Percentiles rank a stretch among this genome's conserved stretches.
phyloP scores from a whole-genome alignment of 2,888 invertebrate species.

The Abrostola tripartita region DNA sequence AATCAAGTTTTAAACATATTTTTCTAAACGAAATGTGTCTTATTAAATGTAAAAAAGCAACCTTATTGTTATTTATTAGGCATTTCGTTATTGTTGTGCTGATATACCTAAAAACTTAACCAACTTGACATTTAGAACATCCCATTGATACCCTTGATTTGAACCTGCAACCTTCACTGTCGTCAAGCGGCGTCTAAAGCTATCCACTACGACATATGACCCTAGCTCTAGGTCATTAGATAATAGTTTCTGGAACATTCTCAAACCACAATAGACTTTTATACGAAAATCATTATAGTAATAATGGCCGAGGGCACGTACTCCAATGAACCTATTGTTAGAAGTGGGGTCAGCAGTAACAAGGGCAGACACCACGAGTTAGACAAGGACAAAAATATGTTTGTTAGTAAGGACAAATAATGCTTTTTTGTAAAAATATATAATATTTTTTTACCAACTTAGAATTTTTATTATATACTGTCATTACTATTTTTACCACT shows the following conservation, averaged over 20 bases:
- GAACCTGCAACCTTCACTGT: too few species aligned
- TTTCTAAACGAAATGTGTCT: too few species aligned
- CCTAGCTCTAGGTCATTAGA: background rate
- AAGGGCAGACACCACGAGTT: conserved; percentile 33
- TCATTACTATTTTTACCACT: too few species aligned
- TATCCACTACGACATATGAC: background rate
- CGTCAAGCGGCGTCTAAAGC: too few species aligned
- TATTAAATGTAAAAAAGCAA: too few species aligned
- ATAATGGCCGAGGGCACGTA: conserved; percentile 31
- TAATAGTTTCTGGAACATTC: conserved; percentile 18
- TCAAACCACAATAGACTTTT: conserved; percentile 26
- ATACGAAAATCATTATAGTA: conserved; percentile 45
- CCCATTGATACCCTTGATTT: too few species aligned
- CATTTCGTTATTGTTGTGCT: too few species aligned
- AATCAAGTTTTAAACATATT: too few species aligned
- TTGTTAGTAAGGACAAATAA: conserved; percentile 26
- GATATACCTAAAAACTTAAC: too few species aligned
- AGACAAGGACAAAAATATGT: conserved; percentile 29
- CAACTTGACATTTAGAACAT: too few species aligned
- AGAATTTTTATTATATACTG: too few species aligned
- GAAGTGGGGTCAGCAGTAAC: conserved; percentile 57
- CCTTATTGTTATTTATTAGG: too few species aligned
- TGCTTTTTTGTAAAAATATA: background rate
- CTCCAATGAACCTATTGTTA: conserved; percentile 56
- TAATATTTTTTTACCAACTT: background rate